Percentiles rank a stretch among this genome's conserved stretches.
Conservation (phyloP, 2,888 invertebrate genomes). For the Ectemnius cavifrons region DNA sequence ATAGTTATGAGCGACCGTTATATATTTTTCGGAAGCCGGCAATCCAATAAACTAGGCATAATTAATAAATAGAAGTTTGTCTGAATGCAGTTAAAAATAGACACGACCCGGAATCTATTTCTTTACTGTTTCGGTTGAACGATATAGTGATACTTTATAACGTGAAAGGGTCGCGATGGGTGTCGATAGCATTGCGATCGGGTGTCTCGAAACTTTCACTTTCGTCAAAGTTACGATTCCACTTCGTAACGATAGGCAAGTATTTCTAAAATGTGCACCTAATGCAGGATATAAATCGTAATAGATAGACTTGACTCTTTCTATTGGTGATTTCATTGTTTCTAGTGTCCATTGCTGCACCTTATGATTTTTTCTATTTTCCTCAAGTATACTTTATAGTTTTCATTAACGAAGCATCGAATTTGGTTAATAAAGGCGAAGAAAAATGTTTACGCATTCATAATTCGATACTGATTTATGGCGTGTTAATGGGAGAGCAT, state of each 20-base stretch:
- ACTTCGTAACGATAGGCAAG: background rate
- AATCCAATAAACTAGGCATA: background rate
- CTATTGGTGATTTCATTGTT: too few relatives aligned
- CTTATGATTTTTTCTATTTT: too few relatives aligned
- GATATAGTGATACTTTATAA: background rate
- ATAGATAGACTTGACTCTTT: too few relatives aligned
- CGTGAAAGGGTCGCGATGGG: conserved; percentile 1
- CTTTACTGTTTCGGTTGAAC: background rate
- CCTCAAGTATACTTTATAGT: too few relatives aligned
- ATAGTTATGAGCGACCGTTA: background rate
- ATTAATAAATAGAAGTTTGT: background rate
- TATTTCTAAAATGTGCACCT: background rate
- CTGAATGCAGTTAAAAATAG: background rate
- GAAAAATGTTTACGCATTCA: too few relatives aligned
- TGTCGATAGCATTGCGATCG: conserved; percentile 7
- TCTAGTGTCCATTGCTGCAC: too few relatives aligned
- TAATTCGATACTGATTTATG: too few relatives aligned
- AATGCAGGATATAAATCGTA: too few relatives aligned
- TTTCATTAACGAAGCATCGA: too few relatives aligned
- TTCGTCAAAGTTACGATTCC: conserved; percentile 9
- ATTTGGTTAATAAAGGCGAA: too few relatives aligned
- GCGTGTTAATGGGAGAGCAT: too few relatives aligned
- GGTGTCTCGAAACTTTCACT: conserved; percentile 7
- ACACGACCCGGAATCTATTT: background rate
- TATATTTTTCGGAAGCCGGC: background rate